Conservation (phyloP, 1,140 invertebrate species). For the Tetragonula clypearis region DNA sequence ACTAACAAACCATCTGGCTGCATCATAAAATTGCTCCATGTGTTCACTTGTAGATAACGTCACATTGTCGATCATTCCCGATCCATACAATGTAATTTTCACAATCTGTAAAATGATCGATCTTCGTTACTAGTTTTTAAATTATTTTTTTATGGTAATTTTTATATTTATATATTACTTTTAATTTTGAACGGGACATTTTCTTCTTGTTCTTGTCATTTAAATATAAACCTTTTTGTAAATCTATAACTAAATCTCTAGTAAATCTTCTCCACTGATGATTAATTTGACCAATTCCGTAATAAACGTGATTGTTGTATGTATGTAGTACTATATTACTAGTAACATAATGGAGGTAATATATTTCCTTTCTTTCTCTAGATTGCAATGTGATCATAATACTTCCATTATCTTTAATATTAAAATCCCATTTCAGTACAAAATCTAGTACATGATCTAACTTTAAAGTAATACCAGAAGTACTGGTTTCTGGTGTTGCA, state of each 20-base stretch:
- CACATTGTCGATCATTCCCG: slow-evolving; percentile 91
- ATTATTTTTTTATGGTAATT: not conserved
- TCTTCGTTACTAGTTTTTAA: not conserved
- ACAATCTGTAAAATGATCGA: slow-evolving; percentile 79
- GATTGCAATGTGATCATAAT: slow-evolving; percentile 90
- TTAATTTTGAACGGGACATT: slow-evolving; percentile 89
- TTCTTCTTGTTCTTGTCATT: slow-evolving; percentile 86
- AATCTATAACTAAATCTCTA: slow-evolving; percentile 94
- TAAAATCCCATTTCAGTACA: slow-evolving; percentile 89
- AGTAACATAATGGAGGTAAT: slow-evolving; percentile 92
- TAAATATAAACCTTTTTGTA: slow-evolving; percentile 91
- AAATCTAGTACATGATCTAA: slow-evolving; percentile 89
- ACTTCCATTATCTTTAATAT: slow-evolving; percentile 89
- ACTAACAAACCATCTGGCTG: slow-evolving; percentile 95
- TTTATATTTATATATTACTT: slow-evolving; percentile 79
- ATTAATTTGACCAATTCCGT: slow-evolving; percentile 89
- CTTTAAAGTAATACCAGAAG: slow-evolving; percentile 86
- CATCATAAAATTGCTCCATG: slow-evolving; percentile 94
- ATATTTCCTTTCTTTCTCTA: slow-evolving; percentile 88
- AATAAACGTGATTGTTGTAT: slow-evolving; percentile 90
- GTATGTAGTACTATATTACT: slow-evolving; percentile 87
- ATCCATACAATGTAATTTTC: slow-evolving; percentile 87
- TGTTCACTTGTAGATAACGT: slow-evolving; percentile 92
- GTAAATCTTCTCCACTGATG: slow-evolving; percentile 91
- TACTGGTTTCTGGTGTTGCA: slow-evolving; percentile 86